A percentile compares a stretch with the other conserved stretches of the same genome.
These are phyloP conservation scores for Champsocephalus gunnari DNA, from an alignment of 2,797 vertebrate genomes.

Conservation along the genomic window DNA sequence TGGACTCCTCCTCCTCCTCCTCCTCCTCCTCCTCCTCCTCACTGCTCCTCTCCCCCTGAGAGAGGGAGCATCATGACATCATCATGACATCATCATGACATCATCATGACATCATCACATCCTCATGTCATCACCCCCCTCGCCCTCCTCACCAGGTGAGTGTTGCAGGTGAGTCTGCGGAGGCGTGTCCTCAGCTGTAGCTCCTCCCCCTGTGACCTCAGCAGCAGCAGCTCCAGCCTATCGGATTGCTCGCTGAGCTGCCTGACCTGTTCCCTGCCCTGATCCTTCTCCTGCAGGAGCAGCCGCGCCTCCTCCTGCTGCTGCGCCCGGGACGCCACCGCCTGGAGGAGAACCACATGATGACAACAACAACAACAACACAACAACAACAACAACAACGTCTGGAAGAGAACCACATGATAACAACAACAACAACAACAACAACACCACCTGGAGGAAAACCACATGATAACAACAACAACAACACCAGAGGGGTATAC, in stretches of 20 bases:
- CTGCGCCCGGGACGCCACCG: constrained; percentile 75
- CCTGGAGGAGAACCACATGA: no score
- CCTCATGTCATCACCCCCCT: background rate
- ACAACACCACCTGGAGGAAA: no score
- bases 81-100: background rate
- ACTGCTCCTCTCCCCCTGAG: constrained; percentile 61
- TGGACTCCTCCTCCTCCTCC: background rate
- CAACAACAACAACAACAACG: no score
- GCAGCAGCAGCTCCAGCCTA: constrained; percentile 89
- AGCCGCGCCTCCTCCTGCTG: constrained; percentile 86
- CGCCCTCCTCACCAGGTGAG: constrained; percentile 48
- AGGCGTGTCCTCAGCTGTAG: constrained; percentile 85
- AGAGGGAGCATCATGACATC: constrained; percentile 25
- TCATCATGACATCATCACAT: background rate
- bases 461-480: no score
- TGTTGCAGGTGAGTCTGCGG: constrained; percentile 72
- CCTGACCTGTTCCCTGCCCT: constrained; percentile 88
- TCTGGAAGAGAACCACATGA: no score
- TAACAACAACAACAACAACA: no score
- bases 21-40: constrained; percentile 45
- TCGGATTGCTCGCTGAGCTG: constrained; percentile 88
- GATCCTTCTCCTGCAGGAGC: constrained; percentile 89
- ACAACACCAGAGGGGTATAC: no score
- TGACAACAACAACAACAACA: no score
- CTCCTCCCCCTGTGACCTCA: constrained; percentile 87